Evolutionary conservation across 2,888 invertebrate species (phyloP).

Genomic region (Leucoptera coffeella): DNA sequence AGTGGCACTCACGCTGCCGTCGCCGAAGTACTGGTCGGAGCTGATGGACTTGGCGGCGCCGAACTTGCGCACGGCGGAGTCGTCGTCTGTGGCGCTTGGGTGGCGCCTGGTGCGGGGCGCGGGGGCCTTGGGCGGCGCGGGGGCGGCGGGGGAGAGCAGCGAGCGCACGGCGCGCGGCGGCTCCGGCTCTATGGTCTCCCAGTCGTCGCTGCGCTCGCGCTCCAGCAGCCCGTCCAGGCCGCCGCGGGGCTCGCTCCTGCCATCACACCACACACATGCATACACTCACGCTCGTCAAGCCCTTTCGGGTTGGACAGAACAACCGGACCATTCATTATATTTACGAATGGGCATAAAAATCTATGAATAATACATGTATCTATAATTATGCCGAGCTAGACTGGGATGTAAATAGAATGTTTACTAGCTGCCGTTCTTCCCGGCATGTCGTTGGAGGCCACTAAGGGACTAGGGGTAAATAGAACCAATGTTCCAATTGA

Average conservation of each 20-base stretch:
- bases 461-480: too few relatives aligned
- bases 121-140: slow-evolving; percentile 2
- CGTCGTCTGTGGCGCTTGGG: slow-evolving; percentile 33
- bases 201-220: slow-evolving; percentile 8
- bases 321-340: too few relatives aligned
- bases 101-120: slow-evolving; percentile 5
- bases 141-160: slow-evolving; percentile 17
- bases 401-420: too few relatives aligned
- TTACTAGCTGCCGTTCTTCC: too few relatives aligned
- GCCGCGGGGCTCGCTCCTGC: slow-evolving; percentile 33
- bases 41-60: slow-evolving; percentile 97
- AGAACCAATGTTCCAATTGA: too few relatives aligned
- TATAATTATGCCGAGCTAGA: too few relatives aligned
- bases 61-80: slow-evolving; percentile 91
- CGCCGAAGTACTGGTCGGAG: slow-evolving; percentile 93
- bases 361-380: too few relatives aligned
- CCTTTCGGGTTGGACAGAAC: too few relatives aligned
- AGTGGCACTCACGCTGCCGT: too few relatives aligned
- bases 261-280: background rate
- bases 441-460: too few relatives aligned
- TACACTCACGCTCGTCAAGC: too few relatives aligned
- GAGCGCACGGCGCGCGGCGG: slow-evolving; percentile 20
- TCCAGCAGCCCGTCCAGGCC: slow-evolving; percentile 1
- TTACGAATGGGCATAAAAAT: too few relatives aligned
- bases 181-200: slow-evolving; percentile 31